Evolutionary conservation across 2,888 invertebrate species (phyloP).

Genomic region (Allygus modestus): DNA sequence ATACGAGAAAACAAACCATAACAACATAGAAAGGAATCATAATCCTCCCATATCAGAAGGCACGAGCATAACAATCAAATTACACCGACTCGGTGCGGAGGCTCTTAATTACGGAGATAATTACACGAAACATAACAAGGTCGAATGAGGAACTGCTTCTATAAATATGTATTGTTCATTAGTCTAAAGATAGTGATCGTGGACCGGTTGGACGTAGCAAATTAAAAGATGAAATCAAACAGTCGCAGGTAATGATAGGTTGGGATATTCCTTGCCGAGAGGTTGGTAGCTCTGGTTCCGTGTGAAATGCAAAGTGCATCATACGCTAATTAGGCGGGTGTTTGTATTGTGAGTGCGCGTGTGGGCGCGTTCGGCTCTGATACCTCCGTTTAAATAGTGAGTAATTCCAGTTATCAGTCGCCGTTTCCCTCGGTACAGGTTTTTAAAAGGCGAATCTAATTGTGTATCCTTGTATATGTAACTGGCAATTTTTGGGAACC

Average conservation of each 20-base stretch:
- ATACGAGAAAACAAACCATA: background rate
- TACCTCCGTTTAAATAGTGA: slow-evolving; percentile 38
- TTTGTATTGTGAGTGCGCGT: slow-evolving; percentile 21
- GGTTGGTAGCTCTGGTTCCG: slow-evolving; percentile 38
- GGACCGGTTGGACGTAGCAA: slow-evolving; percentile 20
- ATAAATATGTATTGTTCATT: slow-evolving; percentile 59
- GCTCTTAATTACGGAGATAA: slow-evolving; percentile 28
- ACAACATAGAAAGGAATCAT: background rate
- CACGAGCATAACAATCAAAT: slow-evolving; percentile 25
- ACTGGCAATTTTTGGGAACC: background rate
- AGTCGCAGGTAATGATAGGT: slow-evolving; percentile 29
- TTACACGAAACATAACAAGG: slow-evolving; percentile 41
- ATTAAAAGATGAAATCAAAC: slow-evolving; percentile 55
- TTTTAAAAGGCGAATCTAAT: slow-evolving; percentile 38
- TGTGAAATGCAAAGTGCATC: slow-evolving; percentile 52
- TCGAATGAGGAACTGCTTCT: slow-evolving; percentile 23
- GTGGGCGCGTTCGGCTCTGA: slow-evolving; percentile 18
- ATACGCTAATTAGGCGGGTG: slow-evolving; percentile 22
- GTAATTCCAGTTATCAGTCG: slow-evolving; percentile 25
- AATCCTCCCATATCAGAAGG: background rate
- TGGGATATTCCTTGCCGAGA: slow-evolving; percentile 35
- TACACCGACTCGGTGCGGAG: too few relatives aligned
- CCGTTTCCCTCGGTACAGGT: background rate
- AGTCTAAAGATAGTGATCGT: slow-evolving; percentile 36
- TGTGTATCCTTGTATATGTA: background rate